Conservation (phyloP, 2,113 vertebrate genomes). For the Syrmaticus mikado region DNA sequence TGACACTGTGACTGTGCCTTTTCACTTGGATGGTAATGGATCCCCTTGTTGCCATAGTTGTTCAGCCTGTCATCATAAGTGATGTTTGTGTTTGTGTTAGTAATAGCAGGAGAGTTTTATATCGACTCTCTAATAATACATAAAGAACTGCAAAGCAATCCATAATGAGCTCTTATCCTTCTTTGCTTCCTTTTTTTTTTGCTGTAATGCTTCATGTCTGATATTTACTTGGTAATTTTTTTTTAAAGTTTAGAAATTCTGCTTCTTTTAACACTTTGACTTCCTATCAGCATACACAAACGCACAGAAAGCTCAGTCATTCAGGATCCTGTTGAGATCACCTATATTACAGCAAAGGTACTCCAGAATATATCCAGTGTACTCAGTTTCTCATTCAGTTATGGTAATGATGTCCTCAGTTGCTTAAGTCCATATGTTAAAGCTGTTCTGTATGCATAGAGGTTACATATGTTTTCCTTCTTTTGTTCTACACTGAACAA, state of each 20-base stretch:
- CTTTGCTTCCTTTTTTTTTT: slow-evolving; percentile 32
- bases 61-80: slow-evolving; percentile 43
- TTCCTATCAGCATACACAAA: not conserved
- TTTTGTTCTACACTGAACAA: not conserved
- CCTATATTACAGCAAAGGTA: not conserved
- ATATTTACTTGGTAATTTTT: slow-evolving; percentile 22
- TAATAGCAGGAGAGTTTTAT: slow-evolving; percentile 50
- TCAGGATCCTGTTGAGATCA: not conserved
- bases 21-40: slow-evolving; percentile 38
- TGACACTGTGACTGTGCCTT: not conserved
- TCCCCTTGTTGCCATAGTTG: not conserved
- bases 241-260: slow-evolving; percentile 41
- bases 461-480: not conserved
- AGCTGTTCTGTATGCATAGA: not conserved
- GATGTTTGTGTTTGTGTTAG: slow-evolving; percentile 47
- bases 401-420: not conserved
- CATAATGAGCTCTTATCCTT: slow-evolving; percentile 35
- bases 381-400: not conserved
- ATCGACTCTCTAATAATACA: slow-evolving; percentile 38
- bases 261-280: slow-evolving; percentile 13
- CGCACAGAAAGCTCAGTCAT: not conserved
- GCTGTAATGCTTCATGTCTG: slow-evolving; percentile 27
- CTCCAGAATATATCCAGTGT: not conserved
- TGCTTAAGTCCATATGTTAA: not conserved
- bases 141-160: slow-evolving; percentile 48